These are phyloP conservation scores for Ditula angustiorana DNA, from an alignment of 2,888 invertebrate species.

Conservation along the genomic window DNA sequence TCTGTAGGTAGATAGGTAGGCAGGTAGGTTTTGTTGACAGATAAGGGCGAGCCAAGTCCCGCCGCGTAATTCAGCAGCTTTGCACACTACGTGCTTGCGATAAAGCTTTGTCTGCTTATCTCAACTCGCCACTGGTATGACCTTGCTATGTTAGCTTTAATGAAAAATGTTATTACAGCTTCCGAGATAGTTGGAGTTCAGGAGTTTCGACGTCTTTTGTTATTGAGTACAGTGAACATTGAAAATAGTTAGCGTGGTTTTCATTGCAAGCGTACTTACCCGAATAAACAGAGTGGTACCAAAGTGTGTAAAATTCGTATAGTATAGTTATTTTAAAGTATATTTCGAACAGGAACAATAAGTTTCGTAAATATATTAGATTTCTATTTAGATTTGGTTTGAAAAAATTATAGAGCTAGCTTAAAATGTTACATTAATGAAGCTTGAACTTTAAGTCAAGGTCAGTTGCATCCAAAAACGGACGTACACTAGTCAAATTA, in stretches of 20 bases:
- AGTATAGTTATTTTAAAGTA: too few species aligned
- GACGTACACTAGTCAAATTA: too few species aligned
- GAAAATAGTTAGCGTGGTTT: not conserved
- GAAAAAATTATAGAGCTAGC: too few species aligned
- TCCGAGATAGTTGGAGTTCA: not conserved
- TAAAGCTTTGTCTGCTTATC: conserved; percentile 30
- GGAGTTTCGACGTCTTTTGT: not conserved
- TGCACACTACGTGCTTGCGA: conserved; percentile 26
- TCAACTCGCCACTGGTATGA: conserved; percentile 31
- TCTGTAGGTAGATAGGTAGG: conserved; percentile 10
- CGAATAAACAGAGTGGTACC: too few species aligned
- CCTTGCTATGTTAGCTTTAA: conserved; percentile 25
- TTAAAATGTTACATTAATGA: too few species aligned
- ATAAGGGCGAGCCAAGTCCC: conserved; percentile 34
- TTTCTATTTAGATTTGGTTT: too few species aligned
- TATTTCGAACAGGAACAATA: too few species aligned
- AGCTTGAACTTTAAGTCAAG: too few species aligned
- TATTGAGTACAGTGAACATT: not conserved
- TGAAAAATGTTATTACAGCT: conserved; percentile 22
- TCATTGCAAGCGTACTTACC: not conserved
- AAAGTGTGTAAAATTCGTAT: too few species aligned
- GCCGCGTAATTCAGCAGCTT: conserved; percentile 33
- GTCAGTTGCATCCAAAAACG: too few species aligned
- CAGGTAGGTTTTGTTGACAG: conserved; percentile 33
- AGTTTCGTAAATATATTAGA: too few species aligned